These are phyloP conservation scores for Penaeus japonicus DNA, from an alignment of 1,140 invertebrate genomes.

Conservation along the genomic window DNA sequence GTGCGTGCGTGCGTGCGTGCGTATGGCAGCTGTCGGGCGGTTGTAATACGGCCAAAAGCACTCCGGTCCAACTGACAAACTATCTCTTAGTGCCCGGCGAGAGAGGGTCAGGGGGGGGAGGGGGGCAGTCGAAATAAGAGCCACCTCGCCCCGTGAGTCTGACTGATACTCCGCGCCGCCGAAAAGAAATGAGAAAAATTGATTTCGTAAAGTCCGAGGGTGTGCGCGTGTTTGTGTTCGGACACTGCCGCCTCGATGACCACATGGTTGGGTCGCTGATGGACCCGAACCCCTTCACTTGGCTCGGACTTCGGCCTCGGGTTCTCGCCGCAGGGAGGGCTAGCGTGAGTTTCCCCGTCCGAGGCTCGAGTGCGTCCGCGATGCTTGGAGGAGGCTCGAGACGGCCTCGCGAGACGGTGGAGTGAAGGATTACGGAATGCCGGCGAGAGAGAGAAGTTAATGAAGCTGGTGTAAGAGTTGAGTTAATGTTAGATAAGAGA, in stretches of 20 bases:
- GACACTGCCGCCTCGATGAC: constrained; percentile 53
- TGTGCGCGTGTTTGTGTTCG: constrained; percentile 53
- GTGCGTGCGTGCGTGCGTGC: neutral
- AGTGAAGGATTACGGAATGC: neutral
- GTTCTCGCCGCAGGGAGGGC: neutral
- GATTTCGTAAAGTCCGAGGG: constrained; percentile 46
- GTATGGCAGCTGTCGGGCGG: neutral
- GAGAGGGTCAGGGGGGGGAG: neutral
- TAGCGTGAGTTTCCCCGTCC: neutral
- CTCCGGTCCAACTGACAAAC: neutral
- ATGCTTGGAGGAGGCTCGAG: neutral
- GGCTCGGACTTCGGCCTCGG: constrained; percentile 18
- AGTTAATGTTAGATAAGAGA: constrained; percentile 48
- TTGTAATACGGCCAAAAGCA: neutral
- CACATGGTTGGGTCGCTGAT: constrained; percentile 42
- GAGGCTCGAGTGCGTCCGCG: neutral
- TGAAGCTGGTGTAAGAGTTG: constrained; percentile 9
- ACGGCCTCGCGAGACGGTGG: neutral
- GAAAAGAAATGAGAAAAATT: constrained; percentile 56
- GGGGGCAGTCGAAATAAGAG: neutral
- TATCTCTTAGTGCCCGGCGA: neutral
- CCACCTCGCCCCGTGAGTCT: constrained; percentile 24
- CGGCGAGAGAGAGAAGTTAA: neutral
- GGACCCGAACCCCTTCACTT: neutral
- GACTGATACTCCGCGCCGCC: constrained; percentile 41